Evolutionary conservation across 2,888 invertebrate species (phyloP).

Genomic region (Axea sp.): DNA sequence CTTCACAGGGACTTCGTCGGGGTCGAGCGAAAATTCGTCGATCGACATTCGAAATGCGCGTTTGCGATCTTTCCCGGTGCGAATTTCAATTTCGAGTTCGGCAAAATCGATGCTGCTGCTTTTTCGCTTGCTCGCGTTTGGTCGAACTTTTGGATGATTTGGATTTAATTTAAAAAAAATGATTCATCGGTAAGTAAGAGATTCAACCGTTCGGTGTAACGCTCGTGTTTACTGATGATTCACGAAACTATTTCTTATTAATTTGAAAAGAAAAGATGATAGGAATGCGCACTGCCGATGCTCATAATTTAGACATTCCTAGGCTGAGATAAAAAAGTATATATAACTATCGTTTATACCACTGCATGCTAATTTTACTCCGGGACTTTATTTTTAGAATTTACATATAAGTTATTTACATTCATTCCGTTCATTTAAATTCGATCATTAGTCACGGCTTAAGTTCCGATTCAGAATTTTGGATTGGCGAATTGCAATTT

Average conservation of each 20-base stretch:
- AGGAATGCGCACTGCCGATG: slow-evolving; percentile 25
- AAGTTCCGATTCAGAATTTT: slow-evolving; percentile 13
- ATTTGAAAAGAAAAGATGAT: slow-evolving; percentile 31
- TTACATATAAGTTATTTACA: slow-evolving; percentile 35
- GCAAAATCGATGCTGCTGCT: too few species aligned
- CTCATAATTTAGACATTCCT: slow-evolving; percentile 48
- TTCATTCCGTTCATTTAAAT: slow-evolving; percentile 23
- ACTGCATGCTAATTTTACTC: slow-evolving; percentile 40
- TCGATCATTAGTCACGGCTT: slow-evolving; percentile 20
- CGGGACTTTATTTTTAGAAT: slow-evolving; percentile 43
- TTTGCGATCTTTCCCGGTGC: too few species aligned
- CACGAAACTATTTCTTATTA: slow-evolving; percentile 46
- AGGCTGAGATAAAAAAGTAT: slow-evolving; percentile 40
- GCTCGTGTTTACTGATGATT: slow-evolving; percentile 32
- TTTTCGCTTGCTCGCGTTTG: too few species aligned
- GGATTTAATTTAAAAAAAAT: too few species aligned
- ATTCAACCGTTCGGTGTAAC: slow-evolving; percentile 15
- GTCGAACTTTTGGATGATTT: too few species aligned
- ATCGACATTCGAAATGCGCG: too few species aligned
- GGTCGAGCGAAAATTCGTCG: not conserved
- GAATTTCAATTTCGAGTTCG: too few species aligned
- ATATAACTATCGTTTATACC: slow-evolving; percentile 33
- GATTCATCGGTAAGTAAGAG: too few species aligned
- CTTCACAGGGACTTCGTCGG: slow-evolving; percentile 12
- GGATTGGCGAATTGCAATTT: not conserved